Evolutionary conservation across 2,113 vertebrate genomes (phyloP), one percentile per base, ranked within the genome.

Genomic region (Vimba vimba): DNA sequence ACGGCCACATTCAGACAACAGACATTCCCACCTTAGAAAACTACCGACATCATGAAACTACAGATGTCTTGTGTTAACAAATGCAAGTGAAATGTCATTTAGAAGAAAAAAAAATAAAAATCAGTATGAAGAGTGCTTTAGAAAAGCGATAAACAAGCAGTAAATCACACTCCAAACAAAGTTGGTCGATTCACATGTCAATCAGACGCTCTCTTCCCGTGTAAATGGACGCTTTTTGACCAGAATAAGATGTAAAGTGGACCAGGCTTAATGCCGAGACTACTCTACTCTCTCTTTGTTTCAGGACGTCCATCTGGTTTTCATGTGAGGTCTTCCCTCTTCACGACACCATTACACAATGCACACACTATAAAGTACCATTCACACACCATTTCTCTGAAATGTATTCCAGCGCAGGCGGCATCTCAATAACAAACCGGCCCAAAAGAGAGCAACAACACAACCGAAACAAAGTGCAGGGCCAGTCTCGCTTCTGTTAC

Each of bases 61-160:
- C 4, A 69, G 27, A 68, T 66, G 64, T 30, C 62, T 68, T 9
- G 7, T 21, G 15, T 69, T 69, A 21, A 64, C 25, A 64, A 68
- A 7, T 9, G 64, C 17, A 33, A 33, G 17, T 33, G 15, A 69
- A 36, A 5, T 30, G 62, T 15, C 25, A 15, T 68, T 68, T 19
- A 68, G 64, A 68, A 36, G 36, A 1, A 55, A 19, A 0, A 4
- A 55, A 19, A 6, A 1, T 27, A 19, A 1, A 21, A 69, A 2
- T 19, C 6, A 23, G 1, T 71, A 21, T 71, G 68, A 71, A 71
- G 36, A 71, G 19, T 71, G 36, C 68, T 71, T 71, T 71, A 43
- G 36, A 71, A 71, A 43, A 19, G 0, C 10, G 33, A 71, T 84
- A 88, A 78, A 86, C 80, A 88, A 17, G 55, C 57, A 79, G 66